Evolutionary conservation across 2,797 vertebrate genomes (phyloP), one percentile per base, ranked within the genome.

Genomic region (Pipistrellus nathusii): DNA sequence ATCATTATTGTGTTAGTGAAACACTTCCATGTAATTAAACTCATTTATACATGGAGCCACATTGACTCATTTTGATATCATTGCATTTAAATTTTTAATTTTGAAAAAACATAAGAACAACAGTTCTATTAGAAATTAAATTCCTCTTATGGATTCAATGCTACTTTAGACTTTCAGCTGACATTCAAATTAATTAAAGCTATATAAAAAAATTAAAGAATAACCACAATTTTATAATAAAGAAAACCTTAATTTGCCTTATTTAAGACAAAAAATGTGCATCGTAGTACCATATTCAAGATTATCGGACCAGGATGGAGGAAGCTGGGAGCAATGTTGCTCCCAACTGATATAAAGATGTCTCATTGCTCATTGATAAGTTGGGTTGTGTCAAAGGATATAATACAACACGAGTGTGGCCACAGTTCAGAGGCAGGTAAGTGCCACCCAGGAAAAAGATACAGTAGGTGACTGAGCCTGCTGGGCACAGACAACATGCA

Each of bases 71-170:
- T 44, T 48, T 21, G 5, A 5, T 66, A 46, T 17, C 51, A 55
- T n/a, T 88, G 7, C 17, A 85, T 21, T 94, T 75, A 69, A 69
- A 85, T 64, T 32, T 76, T 78, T 80, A 59, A 77, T 57, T 84
- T 71, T 87, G 48, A 73, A 66, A 85, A 73, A 78, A 0, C 2
- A 59, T 78, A 1, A 62, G 38, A 68, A 59, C 80, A 51, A 66
- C 57, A 57, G 25, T 59, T 73, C 14, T 53, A 32, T 23, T 78
- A 38, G 12, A 78, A 87, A 80, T 2, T 41, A 23, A 78, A 87
- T 82, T 7, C 6, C 12, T 62, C 59, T 4, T 59, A 77, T 5
- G 20, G 27, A 94, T 57, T 51, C 38, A 73, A 38, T 73, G 57
- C 2, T 25, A 82, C 73, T 93, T 72, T 46, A 76, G 25, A 71